Evolutionary conservation across 2,113 vertebrate genomes (phyloP).

Genomic region (Dasyornis broadbenti): DNA sequence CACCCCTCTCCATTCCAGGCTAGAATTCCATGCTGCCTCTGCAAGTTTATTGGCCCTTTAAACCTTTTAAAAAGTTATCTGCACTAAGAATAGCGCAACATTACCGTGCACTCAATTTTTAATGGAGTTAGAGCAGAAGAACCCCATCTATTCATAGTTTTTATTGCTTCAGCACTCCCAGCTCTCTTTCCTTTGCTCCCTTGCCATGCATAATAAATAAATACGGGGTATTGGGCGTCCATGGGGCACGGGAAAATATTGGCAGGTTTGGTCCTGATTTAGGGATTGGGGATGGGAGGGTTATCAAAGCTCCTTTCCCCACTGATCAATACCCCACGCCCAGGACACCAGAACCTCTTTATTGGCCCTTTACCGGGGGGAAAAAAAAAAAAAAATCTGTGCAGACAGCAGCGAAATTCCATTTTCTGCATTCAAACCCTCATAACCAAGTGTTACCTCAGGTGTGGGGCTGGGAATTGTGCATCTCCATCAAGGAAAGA

Average conservation of each 20-base stretch:
- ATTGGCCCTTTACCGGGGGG: not conserved
- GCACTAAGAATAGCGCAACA: slow-evolving; percentile 47
- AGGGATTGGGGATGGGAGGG: not conserved
- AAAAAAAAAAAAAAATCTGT: not conserved
- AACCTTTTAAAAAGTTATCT: slow-evolving; percentile 51
- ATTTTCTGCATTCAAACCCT: not conserved
- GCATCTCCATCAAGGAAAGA: too few species aligned
- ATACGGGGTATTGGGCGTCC: not conserved
- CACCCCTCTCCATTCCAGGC: not conserved
- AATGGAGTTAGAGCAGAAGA: slow-evolving; percentile 38
- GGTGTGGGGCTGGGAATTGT: not conserved
- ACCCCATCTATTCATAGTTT: slow-evolving; percentile 8
- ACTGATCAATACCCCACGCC: not conserved
- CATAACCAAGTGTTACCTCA: rapidly evolving
- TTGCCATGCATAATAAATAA: not conserved
- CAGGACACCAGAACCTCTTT: not conserved
- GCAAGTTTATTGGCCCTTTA: slow-evolving; percentile 6
- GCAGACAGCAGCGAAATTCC: not conserved
- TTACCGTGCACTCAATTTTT: slow-evolving; percentile 53
- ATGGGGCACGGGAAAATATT: not conserved
- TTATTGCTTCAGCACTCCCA: not conserved
- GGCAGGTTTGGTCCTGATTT: not conserved
- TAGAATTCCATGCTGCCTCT: slow-evolving; percentile 6
- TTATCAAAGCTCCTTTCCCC: not conserved
- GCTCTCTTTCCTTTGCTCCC: not conserved